Conservation (phyloP, 2,888 invertebrate genomes). For the Apodemia hepburni region DNA sequence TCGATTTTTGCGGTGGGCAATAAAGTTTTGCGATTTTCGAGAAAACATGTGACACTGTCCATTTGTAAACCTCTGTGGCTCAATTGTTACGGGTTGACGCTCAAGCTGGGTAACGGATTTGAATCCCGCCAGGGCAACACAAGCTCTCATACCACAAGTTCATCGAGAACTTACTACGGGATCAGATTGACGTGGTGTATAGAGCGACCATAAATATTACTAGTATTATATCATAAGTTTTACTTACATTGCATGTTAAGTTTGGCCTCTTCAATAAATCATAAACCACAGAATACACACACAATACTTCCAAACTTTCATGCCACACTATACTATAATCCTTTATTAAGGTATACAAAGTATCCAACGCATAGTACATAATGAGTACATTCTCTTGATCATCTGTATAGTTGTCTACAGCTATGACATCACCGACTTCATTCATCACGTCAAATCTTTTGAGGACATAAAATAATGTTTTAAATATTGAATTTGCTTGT, state of each 20-base stretch:
- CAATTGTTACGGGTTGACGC: no score
- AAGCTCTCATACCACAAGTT: no score
- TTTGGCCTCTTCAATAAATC: conserved; percentile 58
- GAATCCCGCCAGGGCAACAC: no score
- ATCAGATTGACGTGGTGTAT: no score
- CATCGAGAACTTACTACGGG: no score
- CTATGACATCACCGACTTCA: conserved; percentile 39
- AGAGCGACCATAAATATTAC: no score
- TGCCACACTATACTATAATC: conserved; percentile 88
- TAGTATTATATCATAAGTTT: background rate
- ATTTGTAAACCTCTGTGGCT: no score
- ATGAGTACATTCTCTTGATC: conserved; percentile 61
- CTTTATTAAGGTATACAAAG: conserved; percentile 82
- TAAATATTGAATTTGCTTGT: conserved; percentile 82
- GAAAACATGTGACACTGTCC: no score
- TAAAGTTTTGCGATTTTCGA: no score
- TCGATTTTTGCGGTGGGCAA: no score
- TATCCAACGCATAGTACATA: conserved; percentile 84
- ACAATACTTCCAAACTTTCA: conserved; percentile 87
- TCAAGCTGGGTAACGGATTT: no score
- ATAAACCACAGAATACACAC: conserved; percentile 71
- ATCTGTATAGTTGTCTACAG: conserved; percentile 44
- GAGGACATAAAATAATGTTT: conserved; percentile 81
- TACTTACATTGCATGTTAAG: conserved; percentile 59
- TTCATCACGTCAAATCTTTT: conserved; percentile 71